Evolutionary conservation across 2,888 invertebrate genomes (phyloP), one percentile per base, ranked within the genome.

Genomic region (Muschampia staudingeri): DNA sequence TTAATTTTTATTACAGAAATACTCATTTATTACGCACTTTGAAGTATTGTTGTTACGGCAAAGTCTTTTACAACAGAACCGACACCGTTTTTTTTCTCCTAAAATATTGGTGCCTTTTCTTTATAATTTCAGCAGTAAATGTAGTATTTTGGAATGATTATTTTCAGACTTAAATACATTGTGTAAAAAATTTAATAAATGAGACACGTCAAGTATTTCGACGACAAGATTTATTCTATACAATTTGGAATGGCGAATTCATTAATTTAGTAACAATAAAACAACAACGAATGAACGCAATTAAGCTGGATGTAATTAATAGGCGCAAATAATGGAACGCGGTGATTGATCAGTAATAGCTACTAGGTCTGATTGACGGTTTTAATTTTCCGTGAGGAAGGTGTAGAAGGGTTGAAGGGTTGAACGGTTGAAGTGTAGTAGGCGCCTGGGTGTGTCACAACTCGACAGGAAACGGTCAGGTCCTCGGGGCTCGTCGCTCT

Each of bases 1-100:
- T 95, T 95, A 95, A 95, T 96, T 94, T 95, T 94, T 95, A 96
- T 95, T 94, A 94, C 92, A 91, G 91, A 88, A 90, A 94, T 91
- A 91, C 92, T 85, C 85, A 88, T 87, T 88, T 83, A 84, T 80
- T 83, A 84, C 91, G 91, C 91, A 93, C 92, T 93, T 93, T 92
- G 90, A 92, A 90, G 90, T 92, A 91, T 92, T 89, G 89, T 93
- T 91, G 92, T 92, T 93, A 71, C 82, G 70, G 72, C 72, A 71
- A 69, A 76, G 72, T 84, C 76, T 80, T 84, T 88, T 88, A 87
- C 86, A 86, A 86, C 80, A 69, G 76, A 25, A 69, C 80, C 76
- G 56, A 82, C 78, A 76, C 69, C 56, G 71, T 56, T 52, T 77
- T 69, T 76, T 80, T 83, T 69, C 30, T 78, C 72, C 30, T 82